These are phyloP conservation scores for Thermophis baileyi DNA, from an alignment of 2,113 vertebrate genomes.

Conservation along the genomic window DNA sequence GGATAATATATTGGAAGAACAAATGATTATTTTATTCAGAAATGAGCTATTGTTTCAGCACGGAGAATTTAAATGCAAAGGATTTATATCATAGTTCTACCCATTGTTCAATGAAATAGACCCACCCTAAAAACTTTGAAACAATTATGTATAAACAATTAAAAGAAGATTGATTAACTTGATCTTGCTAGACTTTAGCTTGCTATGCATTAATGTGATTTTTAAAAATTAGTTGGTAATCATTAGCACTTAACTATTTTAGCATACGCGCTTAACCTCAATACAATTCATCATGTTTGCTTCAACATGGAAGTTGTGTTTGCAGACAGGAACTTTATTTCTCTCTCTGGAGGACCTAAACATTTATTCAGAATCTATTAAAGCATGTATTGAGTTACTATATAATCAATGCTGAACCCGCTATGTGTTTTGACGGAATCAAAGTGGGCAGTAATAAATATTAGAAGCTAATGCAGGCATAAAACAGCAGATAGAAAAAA, in stretches of 20 bases:
- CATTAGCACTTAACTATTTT: neutral
- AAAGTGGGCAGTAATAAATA: neutral
- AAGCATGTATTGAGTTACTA: neutral
- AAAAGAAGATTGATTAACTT: neutral
- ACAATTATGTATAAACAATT: neutral
- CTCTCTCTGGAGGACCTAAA: neutral
- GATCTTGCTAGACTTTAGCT: neutral
- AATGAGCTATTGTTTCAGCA: neutral
- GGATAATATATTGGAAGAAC: neutral
- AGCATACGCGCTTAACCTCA: neutral
- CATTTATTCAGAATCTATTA: neutral
- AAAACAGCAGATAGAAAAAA: neutral
- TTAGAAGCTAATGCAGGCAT: neutral
- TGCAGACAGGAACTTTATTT: neutral
- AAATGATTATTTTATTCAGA: neutral
- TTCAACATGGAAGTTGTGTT: neutral
- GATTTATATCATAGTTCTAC: neutral
- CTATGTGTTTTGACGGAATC: neutral
- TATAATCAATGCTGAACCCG: neutral
- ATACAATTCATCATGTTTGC: neutral
- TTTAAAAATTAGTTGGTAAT: neutral
- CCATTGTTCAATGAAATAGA: neutral
- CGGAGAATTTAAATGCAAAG: neutral
- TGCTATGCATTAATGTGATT: neutral
- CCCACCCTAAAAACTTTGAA: neutral